These are phyloP conservation scores for Sebastes iracundus DNA, from an alignment of 2,797 vertebrate genomes.

Conservation along the genomic window DNA sequence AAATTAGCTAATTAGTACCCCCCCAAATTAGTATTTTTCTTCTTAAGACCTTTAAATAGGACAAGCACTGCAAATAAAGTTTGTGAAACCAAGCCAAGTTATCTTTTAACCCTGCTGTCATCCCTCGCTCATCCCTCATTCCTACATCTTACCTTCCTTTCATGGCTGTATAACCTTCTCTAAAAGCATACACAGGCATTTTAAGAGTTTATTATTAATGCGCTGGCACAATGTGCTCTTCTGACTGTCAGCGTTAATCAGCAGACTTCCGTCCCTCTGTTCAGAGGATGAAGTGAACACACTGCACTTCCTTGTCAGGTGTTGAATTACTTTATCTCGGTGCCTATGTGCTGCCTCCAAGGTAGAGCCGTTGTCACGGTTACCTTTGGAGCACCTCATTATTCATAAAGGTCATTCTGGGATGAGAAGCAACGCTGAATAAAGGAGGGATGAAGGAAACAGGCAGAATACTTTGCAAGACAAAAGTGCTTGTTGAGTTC, in stretches of 20 bases:
- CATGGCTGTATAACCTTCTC: constrained; percentile 53
- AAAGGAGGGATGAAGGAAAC: constrained; percentile 31
- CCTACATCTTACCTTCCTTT: constrained; percentile 39
- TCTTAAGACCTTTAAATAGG: constrained; percentile 75
- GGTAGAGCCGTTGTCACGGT: constrained; percentile 64
- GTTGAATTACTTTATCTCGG: constrained; percentile 58
- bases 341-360: constrained; percentile 51
- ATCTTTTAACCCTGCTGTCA: constrained; percentile 66
- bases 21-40: constrained; percentile 63
- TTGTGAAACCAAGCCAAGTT: constrained; percentile 70
- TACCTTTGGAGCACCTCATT: constrained; percentile 68
- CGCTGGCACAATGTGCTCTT: constrained; percentile 65
- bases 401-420: constrained; percentile 76
- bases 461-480: constrained; percentile 23
- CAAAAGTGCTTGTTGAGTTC: constrained; percentile 32
- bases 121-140: constrained; percentile 51
- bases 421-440: constrained; percentile 52
- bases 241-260: constrained; percentile 74
- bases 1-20: constrained; percentile 75
- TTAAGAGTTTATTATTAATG: constrained; percentile 77
- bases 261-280: constrained; percentile 48
- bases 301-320: constrained; percentile 57
- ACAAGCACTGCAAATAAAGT: constrained; percentile 72
- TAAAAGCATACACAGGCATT: constrained; percentile 66
- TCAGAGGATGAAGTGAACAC: constrained; percentile 50